Conservation (phyloP, 2,888 invertebrate species). For the Pasiphila rectangulata region DNA sequence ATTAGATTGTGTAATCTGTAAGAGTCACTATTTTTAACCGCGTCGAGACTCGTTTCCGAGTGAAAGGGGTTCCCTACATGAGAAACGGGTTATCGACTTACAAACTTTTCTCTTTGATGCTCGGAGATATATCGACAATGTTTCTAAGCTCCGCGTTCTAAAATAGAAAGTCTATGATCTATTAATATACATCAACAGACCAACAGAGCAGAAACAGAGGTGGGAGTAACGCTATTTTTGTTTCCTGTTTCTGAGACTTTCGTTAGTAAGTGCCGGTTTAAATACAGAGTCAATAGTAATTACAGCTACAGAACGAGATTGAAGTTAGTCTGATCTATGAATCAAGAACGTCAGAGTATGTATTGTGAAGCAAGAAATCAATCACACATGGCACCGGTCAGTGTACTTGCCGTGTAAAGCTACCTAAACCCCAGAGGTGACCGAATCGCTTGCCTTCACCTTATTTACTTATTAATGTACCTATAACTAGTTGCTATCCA, state of each 20-base stretch:
- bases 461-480: slow-evolving; percentile 44
- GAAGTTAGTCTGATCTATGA: not conserved
- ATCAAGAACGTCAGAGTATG: not conserved
- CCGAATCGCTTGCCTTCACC: slow-evolving; percentile 56
- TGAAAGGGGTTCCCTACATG: slow-evolving; percentile 71
- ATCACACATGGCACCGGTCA: slow-evolving; percentile 22
- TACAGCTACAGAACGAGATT: too few species aligned
- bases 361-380: slow-evolving; percentile 36
- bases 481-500: slow-evolving; percentile 25
- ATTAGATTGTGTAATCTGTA: slow-evolving; percentile 67
- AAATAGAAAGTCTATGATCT: slow-evolving; percentile 20
- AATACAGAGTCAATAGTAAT: too few species aligned
- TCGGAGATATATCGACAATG: slow-evolving; percentile 6
- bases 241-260: not conserved
- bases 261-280: not conserved
- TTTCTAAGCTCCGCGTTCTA: slow-evolving; percentile 6
- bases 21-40: slow-evolving; percentile 62
- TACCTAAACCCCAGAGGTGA: slow-evolving; percentile 41
- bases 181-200: slow-evolving; percentile 5
- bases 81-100: slow-evolving; percentile 49
- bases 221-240: slow-evolving; percentile 5
- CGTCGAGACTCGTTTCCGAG: slow-evolving; percentile 54
- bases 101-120: slow-evolving; percentile 51
- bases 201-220: not conserved
- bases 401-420: slow-evolving; percentile 25